Base-by-base conservation (phyloP, 2,888 invertebrate species). In the Chrysolina americana region DNA sequence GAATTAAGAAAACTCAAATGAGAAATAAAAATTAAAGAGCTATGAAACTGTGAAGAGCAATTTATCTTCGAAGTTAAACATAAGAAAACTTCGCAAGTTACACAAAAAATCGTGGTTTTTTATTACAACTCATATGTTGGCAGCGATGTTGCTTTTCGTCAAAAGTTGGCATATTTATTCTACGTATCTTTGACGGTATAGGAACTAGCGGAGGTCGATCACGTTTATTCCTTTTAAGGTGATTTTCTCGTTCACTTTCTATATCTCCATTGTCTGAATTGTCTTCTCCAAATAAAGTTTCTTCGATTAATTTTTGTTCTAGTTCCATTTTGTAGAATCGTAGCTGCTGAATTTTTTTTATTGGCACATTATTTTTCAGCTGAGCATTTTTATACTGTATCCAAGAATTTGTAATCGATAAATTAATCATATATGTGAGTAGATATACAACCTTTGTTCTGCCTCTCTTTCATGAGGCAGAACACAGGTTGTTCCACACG, bases 231-330 rank as follows among this genome's bases (percentile, higher is more conserved):
- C 15, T 6, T 4, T 2, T 28, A 4, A 4, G 13, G 44, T 44
- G 8, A 13, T 63, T n/a, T 63, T 63, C 63, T 63, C n/a, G 23
- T 17, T 41, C 41, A 28, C 63, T 63, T 63, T 28, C 36, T 36
- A 36, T 41, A 63, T 63, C 63, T 63, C 23, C 11, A 63, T 28
- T 28, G 28, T 63, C 63, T 63, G 63, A 63, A 28, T 28, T 41
- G 41, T 63, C 11, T 36, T 63, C 41, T 63, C 8, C 28, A 63
- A 62, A 63, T 41, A 63, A n/a, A 63, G 13, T 63, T n/a, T 63
- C 63, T 63, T 63, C 63, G 2, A 63, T 28, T 28, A 8, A 63
- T 41, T 63, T 41, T 63, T 63, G 17, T 10, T 6, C 63, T 36
- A 63, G 15, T 63, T 63, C 41, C 41, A 63, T 63, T 41, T 63